Conservation (phyloP, 2,113 vertebrate species). For the Empidonax traillii region DNA sequence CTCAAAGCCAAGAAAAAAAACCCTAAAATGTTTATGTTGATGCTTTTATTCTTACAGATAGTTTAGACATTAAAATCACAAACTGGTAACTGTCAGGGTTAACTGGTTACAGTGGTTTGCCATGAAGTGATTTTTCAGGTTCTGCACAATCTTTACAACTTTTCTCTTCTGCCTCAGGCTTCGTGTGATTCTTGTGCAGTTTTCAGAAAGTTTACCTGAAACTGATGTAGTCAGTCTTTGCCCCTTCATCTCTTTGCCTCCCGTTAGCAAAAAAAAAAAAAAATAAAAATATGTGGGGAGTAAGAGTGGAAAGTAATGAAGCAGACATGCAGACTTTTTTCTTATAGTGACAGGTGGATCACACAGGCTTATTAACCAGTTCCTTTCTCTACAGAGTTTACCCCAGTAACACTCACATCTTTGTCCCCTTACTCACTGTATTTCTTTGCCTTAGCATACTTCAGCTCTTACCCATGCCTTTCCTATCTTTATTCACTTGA, state of each 20-base stretch:
- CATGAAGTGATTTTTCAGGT: not conserved
- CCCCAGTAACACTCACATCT: not conserved
- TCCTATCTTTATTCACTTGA: not conserved
- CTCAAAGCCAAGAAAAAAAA: not conserved
- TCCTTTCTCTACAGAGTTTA: not conserved
- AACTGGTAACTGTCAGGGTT: not conserved
- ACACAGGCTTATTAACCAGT: not conserved
- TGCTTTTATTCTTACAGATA: not conserved
- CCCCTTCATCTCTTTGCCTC: not conserved
- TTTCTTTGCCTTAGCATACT: not conserved
- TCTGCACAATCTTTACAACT: not conserved
- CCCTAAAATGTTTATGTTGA: not conserved
- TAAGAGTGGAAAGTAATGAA: not conserved
- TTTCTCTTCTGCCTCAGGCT: not conserved
- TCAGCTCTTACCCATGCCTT: not conserved
- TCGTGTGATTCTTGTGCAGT: not conserved
- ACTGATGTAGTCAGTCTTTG: not conserved
- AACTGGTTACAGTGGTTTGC: not conserved
- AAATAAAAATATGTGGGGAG: rapidly evolving
- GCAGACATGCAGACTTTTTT: not conserved
- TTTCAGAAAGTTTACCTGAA: not conserved
- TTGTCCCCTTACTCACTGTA: not conserved
- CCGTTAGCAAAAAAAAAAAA: not conserved
- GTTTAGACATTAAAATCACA: not conserved
- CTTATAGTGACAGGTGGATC: not conserved